Evolutionary conservation across 2,888 invertebrate species (phyloP), one percentile per base, ranked within the genome.

Genomic region (Heteromurus nitidus): DNA sequence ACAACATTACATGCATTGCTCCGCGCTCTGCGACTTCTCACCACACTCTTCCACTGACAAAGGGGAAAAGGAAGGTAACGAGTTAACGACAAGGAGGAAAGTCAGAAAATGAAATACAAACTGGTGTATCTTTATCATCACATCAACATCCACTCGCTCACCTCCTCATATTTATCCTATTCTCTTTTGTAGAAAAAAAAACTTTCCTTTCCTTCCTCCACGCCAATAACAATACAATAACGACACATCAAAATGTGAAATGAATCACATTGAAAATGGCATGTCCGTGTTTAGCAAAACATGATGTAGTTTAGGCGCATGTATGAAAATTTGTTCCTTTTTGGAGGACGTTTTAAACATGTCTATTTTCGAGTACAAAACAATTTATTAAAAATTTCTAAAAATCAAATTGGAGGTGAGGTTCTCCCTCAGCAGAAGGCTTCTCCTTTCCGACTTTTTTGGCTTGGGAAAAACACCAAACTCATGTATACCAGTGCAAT

Each of bases 191-290:
- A n/a, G n/a, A n/a, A n/a, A n/a, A n/a, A n/a, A n/a, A 80, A 80
- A 80, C 80, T 80, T 80, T 80, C 77, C 69, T 77, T 77, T 77
- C 77, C 77, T n/a, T n/a, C n/a, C n/a, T n/a, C n/a, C n/a, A n/a
- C n/a, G n/a, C n/a, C n/a, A n/a, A n/a, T n/a, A 77, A 50, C 72
- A 44, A 16, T 13, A 3, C 65, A 64, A 64, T 3, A 18, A 65
- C 20, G 13, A 44, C 44, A 13, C 9, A 62, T 42, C 24, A 9
- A 42, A 11, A 42, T 55, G 65, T 9, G 55, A 9, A 11, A 64
- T 31, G 65, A 79, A 79, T 64, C 47, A 42, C 77, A 79, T 70
- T 79, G 77, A 70, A 42, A 79, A 64, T 70, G 77, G 70, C 70
- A 70, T 31, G 18, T 62, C 62, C 20, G 62, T 20, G 62, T 62